Evolutionary conservation across 2,888 invertebrate species (phyloP).

Genomic region (Aleiodes testaceus): DNA sequence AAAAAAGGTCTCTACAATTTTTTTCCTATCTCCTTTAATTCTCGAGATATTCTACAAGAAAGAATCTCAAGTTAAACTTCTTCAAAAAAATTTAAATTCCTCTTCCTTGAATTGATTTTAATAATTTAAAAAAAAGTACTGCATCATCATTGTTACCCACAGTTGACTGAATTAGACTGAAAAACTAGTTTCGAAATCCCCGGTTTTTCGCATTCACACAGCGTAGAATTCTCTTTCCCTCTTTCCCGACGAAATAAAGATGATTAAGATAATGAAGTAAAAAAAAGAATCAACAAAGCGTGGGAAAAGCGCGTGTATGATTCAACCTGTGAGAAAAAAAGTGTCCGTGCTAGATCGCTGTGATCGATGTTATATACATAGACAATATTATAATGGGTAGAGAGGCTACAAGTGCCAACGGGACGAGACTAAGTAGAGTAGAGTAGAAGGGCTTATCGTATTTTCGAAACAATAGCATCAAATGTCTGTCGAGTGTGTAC

Average conservation of each 20-base stretch:
- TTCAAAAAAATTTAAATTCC: too few species aligned
- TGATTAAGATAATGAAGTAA: constrained; percentile 14
- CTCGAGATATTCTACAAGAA: too few species aligned
- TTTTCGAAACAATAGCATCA: constrained; percentile 32
- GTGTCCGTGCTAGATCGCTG: constrained; percentile 4
- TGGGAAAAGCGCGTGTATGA: constrained; percentile 17
- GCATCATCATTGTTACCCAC: too few species aligned
- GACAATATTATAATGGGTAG: constrained; percentile 1
- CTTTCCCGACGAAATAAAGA: constrained; percentile 6
- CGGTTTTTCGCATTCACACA: too few species aligned
- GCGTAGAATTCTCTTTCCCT: too few species aligned
- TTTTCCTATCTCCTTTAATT: too few species aligned
- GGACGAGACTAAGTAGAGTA: constrained; percentile 17
- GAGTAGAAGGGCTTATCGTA: constrained; percentile 21
- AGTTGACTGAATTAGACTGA: too few species aligned
- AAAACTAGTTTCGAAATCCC: too few species aligned
- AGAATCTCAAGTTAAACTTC: too few species aligned
- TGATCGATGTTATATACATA: constrained; percentile 22
- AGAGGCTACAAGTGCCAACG: neutral
- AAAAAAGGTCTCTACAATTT: too few species aligned
- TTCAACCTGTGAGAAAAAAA: constrained; percentile 29
- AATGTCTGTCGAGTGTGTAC: constrained; percentile 17
- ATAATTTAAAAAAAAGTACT: too few species aligned
- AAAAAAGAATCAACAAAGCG: constrained; percentile 25
- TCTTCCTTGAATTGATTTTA: too few species aligned